A percentile compares a stretch with the other conserved stretches of the same genome.
Evolutionary conservation across 2,888 invertebrate genomes (phyloP).

Genomic region (Hydrotaea cyrtoneurina): DNA sequence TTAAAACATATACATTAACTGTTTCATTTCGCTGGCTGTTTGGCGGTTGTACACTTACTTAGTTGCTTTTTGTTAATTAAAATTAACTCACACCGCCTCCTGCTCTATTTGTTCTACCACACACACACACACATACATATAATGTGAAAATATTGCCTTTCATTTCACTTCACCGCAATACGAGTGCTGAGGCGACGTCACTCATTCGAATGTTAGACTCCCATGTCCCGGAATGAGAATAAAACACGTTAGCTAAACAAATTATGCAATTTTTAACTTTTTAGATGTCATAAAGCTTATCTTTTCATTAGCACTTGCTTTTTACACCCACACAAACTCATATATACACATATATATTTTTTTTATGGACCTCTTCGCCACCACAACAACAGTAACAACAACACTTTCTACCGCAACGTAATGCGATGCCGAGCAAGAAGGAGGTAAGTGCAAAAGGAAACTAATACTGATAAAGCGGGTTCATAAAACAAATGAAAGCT

Average conservation of each 20-base stretch:
- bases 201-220: conserved; percentile 32
- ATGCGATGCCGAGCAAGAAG: neutral
- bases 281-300: conserved; percentile 69
- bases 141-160: conserved; percentile 41
- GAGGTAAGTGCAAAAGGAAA: conserved; percentile 48
- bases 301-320: conserved; percentile 69
- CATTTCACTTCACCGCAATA: neutral
- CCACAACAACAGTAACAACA: neutral
- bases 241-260: conserved; percentile 51
- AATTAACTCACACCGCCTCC: conserved; percentile 33
- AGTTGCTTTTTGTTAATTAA: conserved; percentile 55
- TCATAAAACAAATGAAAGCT: conserved; percentile 50
- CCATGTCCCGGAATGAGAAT: conserved; percentile 3
- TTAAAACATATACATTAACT: conserved; percentile 59
- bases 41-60: conserved; percentile 10
- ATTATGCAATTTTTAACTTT: conserved; percentile 45
- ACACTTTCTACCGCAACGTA: neutral
- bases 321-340: neutral
- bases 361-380: neutral
- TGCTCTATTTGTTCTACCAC: neutral
- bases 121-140: neutral
- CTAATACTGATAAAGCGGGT: conserved; percentile 48
- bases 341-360: neutral
- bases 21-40: conserved; percentile 11
- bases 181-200: conserved; percentile 10